These are phyloP conservation scores for Passer domesticus DNA, from an alignment of 2,113 vertebrate genomes.

Conservation along the genomic window DNA sequence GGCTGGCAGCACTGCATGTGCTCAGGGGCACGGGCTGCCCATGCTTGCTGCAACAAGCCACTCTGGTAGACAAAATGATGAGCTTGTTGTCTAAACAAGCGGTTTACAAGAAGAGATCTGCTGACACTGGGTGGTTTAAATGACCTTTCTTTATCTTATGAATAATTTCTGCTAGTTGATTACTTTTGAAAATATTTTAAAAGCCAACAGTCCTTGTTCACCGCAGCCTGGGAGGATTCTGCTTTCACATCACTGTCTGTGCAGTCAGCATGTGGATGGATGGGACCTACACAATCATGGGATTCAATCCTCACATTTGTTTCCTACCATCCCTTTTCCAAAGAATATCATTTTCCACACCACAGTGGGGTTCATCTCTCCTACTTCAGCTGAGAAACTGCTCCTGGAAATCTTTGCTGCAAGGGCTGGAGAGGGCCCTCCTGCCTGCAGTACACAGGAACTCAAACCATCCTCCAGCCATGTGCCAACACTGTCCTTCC, in stretches of 20 bases:
- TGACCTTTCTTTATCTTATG: background rate
- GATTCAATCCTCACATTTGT: background rate
- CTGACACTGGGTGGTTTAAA: background rate
- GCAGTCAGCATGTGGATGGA: background rate
- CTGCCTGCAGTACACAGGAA: too few species aligned
- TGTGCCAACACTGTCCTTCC: background rate
- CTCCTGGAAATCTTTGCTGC: background rate
- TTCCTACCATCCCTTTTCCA: background rate
- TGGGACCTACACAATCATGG: background rate
- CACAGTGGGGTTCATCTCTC: background rate
- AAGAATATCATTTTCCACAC: background rate
- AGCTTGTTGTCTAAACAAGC: background rate
- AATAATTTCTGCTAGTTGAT: background rate
- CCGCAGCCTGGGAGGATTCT: background rate
- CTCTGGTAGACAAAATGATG: background rate
- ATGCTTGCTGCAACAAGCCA: background rate
- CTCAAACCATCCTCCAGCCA: background rate
- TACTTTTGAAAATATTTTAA: background rate
- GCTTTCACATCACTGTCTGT: accelerated
- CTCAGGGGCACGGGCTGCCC: background rate
- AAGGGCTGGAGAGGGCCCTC: background rate
- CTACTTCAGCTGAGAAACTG: background rate
- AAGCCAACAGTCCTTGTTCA: background rate
- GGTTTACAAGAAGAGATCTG: background rate
- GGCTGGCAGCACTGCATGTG: background rate